Base-by-base conservation (phyloP, 2,888 invertebrate genomes). In the Cataglyphis cursor region DNA sequence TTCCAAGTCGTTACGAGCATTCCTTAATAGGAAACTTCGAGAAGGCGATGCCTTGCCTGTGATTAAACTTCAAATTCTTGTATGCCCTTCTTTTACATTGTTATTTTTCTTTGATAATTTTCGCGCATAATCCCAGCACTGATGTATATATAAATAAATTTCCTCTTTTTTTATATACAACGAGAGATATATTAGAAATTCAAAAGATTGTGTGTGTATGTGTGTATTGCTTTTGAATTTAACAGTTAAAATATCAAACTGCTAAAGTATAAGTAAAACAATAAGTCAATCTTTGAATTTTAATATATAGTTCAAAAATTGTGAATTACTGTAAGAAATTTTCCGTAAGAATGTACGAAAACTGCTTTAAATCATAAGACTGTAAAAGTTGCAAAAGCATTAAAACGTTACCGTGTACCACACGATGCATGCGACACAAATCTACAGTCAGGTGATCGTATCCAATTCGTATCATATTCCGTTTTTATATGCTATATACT, bases 1-100 rank as follows among this genome's bases (percentile, higher is more conserved):
- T 81, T 51, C 38, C 81, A 78, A 81, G 81, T 81, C 81, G 81
- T 81, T 81, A 78, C 76, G 62, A 76, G 81, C 81, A 81, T 81
- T 81, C 78, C 78, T 81, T 78, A 81, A 81, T 81, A 81, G 51
- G 62, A 81, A 81, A 81, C 81, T 81, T 81, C 12, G 35, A 76
- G 61, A 57, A 70, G 41, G 41, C 54, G 72, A 72, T 72, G 59
- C 73, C 12, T 59, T 8, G 59, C 44, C 31, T 80, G 74, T 73
- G 78, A 80, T 80, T 73, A 80, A 80, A 80, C 78, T 80, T 80
- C 31, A 73, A 80, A 73, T 80, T 80, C 59, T 80, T 73, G 57
- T 78, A 57, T 73, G 21, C 74, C 9, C 57, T 44, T 12, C 21
- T 72, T 41, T 59, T 59, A 73, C 59, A 44, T 72, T 72, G 59